phyloP scores from a whole-genome alignment of 2,113 vertebrate genomes.

The Podiceps cristatus region DNA sequence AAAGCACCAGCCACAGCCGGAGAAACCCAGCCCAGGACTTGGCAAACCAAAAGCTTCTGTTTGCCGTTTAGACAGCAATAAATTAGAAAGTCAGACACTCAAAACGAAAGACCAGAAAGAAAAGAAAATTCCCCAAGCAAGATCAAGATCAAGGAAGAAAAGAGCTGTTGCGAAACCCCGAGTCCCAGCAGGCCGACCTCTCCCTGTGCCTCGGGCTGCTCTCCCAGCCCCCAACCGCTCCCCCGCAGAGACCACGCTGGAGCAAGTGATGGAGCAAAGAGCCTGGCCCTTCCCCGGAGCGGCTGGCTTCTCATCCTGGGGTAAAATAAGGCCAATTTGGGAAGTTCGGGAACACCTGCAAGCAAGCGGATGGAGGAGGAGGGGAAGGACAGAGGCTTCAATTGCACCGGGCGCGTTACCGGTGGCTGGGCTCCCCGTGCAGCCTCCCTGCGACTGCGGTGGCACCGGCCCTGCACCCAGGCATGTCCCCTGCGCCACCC shows the following conservation, averaged over 20 bases:
- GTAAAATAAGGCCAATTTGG: background rate
- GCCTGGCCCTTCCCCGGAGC: background rate
- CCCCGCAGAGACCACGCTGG: background rate
- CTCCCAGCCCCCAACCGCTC: background rate
- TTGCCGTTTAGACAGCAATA: background rate
- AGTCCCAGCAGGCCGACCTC: background rate
- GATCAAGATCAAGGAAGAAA: background rate
- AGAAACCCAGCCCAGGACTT: background rate
- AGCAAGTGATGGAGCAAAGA: background rate
- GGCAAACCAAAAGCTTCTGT: background rate
- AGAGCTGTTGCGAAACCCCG: accelerated
- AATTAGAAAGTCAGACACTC: background rate
- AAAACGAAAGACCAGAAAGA: background rate
- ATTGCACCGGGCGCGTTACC: accelerated
- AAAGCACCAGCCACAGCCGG: background rate
- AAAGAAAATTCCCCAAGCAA: background rate
- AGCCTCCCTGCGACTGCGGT: background rate
- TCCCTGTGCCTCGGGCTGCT: background rate
- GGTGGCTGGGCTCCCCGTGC: background rate
- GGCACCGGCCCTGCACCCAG: accelerated
- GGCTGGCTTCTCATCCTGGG: accelerated
- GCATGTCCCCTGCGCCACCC: background rate
- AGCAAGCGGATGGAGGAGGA: background rate
- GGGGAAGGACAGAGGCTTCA: background rate
- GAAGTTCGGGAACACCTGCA: background rate